Evolutionary conservation across 1,140 invertebrate species (phyloP), one percentile per base, ranked within the genome.

Genomic region (Eupeodes corollae): DNA sequence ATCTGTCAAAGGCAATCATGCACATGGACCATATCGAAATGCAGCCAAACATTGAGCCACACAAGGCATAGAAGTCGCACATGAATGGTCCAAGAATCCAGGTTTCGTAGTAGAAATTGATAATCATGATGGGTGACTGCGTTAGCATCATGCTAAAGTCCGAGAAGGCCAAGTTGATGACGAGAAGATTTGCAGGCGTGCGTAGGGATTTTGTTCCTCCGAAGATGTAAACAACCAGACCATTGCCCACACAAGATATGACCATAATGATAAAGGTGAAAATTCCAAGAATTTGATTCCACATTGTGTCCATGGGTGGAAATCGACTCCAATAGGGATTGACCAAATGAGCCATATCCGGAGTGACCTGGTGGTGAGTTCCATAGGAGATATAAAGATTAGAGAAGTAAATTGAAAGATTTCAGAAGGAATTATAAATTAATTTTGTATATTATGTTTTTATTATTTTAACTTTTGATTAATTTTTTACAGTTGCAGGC

Each of bases 91-190:
- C 86, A 45, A 86, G 73, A 42, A 84, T 76, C 86, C 86, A 90
- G 2, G 85, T 88, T 71, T 88, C 84, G 55, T 82, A 75, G 57
- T 84, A 88, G 67, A 85, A 88, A 68, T 86, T 91, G 51, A 86
- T 75, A 14, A 87, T 78, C 83, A 88, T 87, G 30, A 83, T 72
- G 14, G 86, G 84, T 53, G 80, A 76, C 82, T 87, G 86, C 40
- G 67, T 68, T 47, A 80, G 69, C 85, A 90, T 91, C 85, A 91
- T 89, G 21, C 80, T 65, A 59, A 91, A 87, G 59, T 92, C 88
- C 10, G 84, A 88, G 62, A 91, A 81, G 8, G 88, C 88, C 54
- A 92, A 72, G 69, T 92, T 92, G 37, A 91, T 78, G 11, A 91
- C 82, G 30, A 90, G 73, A 46, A 91, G 66, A 68, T 92, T 92